A percentile compares a stretch with the other conserved stretches of the same genome.
These are phyloP conservation scores for Notolabrus celidotus DNA, from an alignment of 2,797 vertebrate species.

Conservation along the genomic window DNA sequence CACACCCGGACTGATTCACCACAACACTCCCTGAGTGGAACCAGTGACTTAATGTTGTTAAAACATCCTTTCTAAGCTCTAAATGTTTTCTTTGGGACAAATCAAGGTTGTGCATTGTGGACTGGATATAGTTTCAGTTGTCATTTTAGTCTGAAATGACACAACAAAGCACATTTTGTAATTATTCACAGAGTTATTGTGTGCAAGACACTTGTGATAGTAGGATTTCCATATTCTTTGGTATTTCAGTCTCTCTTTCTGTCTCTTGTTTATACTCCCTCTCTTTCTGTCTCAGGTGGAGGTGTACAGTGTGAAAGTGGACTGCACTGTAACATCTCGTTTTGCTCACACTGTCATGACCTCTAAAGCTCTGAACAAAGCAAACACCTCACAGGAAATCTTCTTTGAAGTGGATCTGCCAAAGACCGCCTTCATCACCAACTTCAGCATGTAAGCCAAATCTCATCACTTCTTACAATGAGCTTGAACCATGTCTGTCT, in stretches of 20 bases:
- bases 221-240: no score
- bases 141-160: not conserved
- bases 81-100: slow-evolving; percentile 19
- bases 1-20: slow-evolving; percentile 19
- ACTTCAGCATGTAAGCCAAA: slow-evolving; percentile 92
- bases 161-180: not conserved
- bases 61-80: not conserved
- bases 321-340: slow-evolving; percentile 89
- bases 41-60: slow-evolving; percentile 41
- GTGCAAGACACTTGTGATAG: not conserved
- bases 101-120: not conserved
- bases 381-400: slow-evolving; percentile 86
- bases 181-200: not conserved
- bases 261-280: not conserved
- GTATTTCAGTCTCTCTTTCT: no score
- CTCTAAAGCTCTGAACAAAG: slow-evolving; percentile 88
- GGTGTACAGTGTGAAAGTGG: slow-evolving; percentile 86
- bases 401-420: slow-evolving; percentile 92
- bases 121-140: not conserved
- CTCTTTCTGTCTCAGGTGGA: slow-evolving; percentile 58
- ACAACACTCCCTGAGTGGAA: slow-evolving; percentile 39
- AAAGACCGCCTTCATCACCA: slow-evolving; percentile 94
- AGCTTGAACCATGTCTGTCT: not conserved
- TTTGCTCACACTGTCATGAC: slow-evolving; percentile 93
- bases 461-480: not conserved